Evolutionary conservation across 2,113 vertebrate species (phyloP).

Genomic region (Tetrax tetrax): DNA sequence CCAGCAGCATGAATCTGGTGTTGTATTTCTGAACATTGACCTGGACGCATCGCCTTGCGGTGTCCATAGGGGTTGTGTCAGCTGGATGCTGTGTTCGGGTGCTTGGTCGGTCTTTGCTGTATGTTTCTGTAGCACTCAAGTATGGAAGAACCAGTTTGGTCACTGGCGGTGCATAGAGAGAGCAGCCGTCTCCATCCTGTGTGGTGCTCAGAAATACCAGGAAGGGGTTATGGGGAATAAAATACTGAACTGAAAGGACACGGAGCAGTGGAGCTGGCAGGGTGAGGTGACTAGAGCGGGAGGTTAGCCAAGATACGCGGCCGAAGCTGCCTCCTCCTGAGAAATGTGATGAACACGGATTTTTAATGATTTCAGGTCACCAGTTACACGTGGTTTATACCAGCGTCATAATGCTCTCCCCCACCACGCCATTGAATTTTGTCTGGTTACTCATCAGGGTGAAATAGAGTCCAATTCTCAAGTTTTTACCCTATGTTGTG

Average conservation of each 20-base stretch:
- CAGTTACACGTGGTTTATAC: background rate
- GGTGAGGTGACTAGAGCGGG: slow-evolving; percentile 15
- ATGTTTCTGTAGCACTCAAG: background rate
- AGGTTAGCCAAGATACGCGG: slow-evolving; percentile 53
- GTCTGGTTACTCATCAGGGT: background rate
- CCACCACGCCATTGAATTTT: background rate
- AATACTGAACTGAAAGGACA: slow-evolving; percentile 8
- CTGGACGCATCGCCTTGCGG: background rate
- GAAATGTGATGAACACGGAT: slow-evolving; percentile 30
- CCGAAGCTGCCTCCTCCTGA: slow-evolving; percentile 32
- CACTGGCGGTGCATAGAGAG: fast-evolving
- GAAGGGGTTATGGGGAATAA: background rate
- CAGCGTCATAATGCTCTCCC: background rate
- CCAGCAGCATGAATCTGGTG: background rate
- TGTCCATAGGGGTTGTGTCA: background rate
- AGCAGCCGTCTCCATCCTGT: background rate
- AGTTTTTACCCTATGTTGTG: background rate
- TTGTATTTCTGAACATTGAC: background rate
- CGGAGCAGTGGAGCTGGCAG: slow-evolving; percentile 60
- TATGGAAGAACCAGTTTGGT: background rate
- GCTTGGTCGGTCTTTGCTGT: background rate
- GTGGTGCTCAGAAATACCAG: background rate
- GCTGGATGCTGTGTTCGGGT: background rate
- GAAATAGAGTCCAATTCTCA: background rate
- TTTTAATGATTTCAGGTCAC: slow-evolving; percentile 30